Base-by-base conservation (phyloP, 2,113 vertebrate genomes). In the Geococcyx californianus region DNA sequence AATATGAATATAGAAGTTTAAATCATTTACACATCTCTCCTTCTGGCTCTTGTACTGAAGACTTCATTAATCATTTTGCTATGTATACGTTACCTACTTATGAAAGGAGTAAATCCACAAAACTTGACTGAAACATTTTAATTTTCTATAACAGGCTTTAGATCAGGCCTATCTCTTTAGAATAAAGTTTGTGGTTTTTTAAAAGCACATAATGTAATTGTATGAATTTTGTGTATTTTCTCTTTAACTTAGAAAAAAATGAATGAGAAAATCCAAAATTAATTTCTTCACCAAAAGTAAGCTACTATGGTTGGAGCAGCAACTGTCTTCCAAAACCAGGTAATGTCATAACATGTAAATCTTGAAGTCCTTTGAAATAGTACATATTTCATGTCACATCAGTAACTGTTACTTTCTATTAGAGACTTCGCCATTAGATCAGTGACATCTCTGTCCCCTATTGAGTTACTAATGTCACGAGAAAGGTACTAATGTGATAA, bases 401-500 rank as follows among this genome's bases (percentile, higher is more conserved):
- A 9, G 70, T 87, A 93, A 93, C 42, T 95, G 72, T 40, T 97
- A 84, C 78, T 90, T 97, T 97, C 58, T 94, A 82, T 96, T 96
- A 98, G 58, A 58, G 86, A 83, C 84, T 97, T 97, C 90, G 52
- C 38, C 77, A 60, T 67, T 91, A 47, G 68, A 97, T 94, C 89
- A 93, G 93, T 96, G 89, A 96, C 88, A 97, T 97, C 96, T 73
- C 68, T 94, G 80, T 97, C 75, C 78, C 94, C 84, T 96, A 55
- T 68, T 89, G 92, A 96, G 86, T 97, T 97, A 96, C 87, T 96
- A 97, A 94, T 90, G 84, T 64, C 58, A 88, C 87, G 85, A 96
- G 95, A 97, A 97, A 93, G 36, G 84, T 97, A 95, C 63, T 97
- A 97, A 98, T 95, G n/a, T 89, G 83, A 97, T 98, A 93, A 96